Evolutionary conservation across 92 coral and sea anemone species (phyloP).

Genomic region (Phenganax marumi): DNA sequence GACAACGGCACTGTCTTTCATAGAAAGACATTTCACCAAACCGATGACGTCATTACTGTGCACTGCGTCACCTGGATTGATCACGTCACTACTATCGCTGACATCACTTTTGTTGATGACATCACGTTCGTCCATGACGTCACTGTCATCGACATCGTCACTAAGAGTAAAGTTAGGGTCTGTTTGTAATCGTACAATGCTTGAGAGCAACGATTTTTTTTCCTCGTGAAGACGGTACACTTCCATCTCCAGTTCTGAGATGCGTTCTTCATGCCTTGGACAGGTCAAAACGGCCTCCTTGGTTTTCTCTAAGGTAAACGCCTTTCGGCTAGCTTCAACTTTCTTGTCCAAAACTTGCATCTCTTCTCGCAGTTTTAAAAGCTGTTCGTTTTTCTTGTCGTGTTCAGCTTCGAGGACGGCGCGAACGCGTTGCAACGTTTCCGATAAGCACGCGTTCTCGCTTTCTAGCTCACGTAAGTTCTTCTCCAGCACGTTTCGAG

Average conservation of each 20-base stretch:
- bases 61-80: background rate
- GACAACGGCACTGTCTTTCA: background rate
- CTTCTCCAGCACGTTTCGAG: constrained; percentile 10
- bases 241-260: constrained; percentile 76
- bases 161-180: constrained; percentile 43
- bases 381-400: background rate
- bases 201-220: constrained; percentile 69
- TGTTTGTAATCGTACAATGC: constrained; percentile 32
- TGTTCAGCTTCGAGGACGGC: constrained; percentile 24
- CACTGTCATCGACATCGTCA: constrained; percentile 35
- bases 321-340: background rate
- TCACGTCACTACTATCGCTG: background rate
- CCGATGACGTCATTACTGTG: background rate
- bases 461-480: constrained; percentile 24
- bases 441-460: constrained; percentile 12
- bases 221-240: constrained; percentile 80
- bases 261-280: constrained; percentile 33
- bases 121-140: constrained; percentile 2
- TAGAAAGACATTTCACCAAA: background rate
- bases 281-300: background rate
- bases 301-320: background rate
- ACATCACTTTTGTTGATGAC: background rate
- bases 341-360: constrained; percentile 24
- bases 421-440: constrained; percentile 34
- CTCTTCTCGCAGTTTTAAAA: constrained; percentile 72